Percentiles rank a stretch among this genome's conserved stretches.
Conservation (phyloP, 2,888 invertebrate species). For the Chloroclystis v-ata region DNA sequence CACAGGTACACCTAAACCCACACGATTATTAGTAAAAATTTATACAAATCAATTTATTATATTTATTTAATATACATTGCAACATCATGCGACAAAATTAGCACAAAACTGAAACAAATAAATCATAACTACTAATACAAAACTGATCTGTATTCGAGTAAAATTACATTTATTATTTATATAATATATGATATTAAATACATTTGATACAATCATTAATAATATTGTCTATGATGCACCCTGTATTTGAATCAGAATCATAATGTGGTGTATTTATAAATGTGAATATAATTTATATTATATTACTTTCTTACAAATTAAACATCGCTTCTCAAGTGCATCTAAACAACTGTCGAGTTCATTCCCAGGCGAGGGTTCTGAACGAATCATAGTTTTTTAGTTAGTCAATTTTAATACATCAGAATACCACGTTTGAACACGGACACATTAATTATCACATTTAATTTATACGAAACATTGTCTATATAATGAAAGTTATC, state of each 20-base stretch:
- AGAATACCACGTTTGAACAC: no score
- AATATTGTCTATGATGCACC: constrained; percentile 14
- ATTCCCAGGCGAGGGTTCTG: background rate
- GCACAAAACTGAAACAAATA: background rate
- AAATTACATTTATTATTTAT: constrained; percentile 1
- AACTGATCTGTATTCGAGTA: constrained; percentile 12
- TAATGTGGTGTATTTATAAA: constrained; percentile 14
- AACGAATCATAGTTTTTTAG: background rate
- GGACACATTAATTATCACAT: no score
- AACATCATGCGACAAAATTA: background rate
- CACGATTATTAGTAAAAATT: constrained; percentile 15
- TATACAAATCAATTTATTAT: constrained; percentile 11
- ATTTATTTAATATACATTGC: constrained; percentile 1
- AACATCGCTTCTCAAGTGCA: background rate
- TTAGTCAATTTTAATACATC: background rate
- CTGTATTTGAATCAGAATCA: constrained; percentile 16
- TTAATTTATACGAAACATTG: no score
- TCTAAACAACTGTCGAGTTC: background rate
- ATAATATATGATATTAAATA: constrained; percentile 3
- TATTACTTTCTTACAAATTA: background rate
- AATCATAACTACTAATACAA: background rate
- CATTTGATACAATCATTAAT: constrained; percentile 9
- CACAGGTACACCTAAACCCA: constrained; percentile 27
- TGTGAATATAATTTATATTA: background rate
- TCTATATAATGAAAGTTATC: no score